Evolutionary conservation across 1,140 invertebrate species (phyloP), one percentile per base, ranked within the genome.

Genomic region (Lerema accius): DNA sequence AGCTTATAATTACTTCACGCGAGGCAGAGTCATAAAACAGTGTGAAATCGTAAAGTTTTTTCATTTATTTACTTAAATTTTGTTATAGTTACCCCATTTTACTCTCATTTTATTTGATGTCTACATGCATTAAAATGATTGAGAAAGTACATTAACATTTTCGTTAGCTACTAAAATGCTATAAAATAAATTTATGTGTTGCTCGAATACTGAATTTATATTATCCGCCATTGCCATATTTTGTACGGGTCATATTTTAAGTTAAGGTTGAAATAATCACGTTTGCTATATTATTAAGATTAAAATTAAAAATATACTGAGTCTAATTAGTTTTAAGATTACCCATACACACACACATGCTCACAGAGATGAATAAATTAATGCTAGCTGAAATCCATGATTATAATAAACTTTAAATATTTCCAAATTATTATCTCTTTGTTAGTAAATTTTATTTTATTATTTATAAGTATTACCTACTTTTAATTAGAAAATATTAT

Each of bases 1-100:
- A 65, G 23, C 62, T 65, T 53, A 37, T 61, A 65, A 62, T 65
- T 69, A 67, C 62, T 63, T 63, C 48, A 49, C 61, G 65, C 67
- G 40, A 69, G 60, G 48, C 46, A 58, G 14, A 35, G 66, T 49
- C 49, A 65, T 68, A 67, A 69, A 56, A 70, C 51, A 53, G 60
- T 64, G 66, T 72, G 45, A 66, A 67, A 60, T 69, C 43, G 19
- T 62, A 49, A 72, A 63, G 51, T 42, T 56, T 39, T 45, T 32
- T 23, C 23, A 43, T 56, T 56, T 56, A 28, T 56, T 56, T 42
- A 56, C 40, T 58, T 35, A 35, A 45, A 45, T 46, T 58, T 58
- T 16, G 42, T 46, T 58, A 58, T 19, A 46, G 3, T 28, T 50
- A 59, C 58, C 51, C 19, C 42, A 50, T 48, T 7, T 32, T 7